Conservation (phyloP, 2,888 invertebrate species). For the Parnassius glacialis region DNA sequence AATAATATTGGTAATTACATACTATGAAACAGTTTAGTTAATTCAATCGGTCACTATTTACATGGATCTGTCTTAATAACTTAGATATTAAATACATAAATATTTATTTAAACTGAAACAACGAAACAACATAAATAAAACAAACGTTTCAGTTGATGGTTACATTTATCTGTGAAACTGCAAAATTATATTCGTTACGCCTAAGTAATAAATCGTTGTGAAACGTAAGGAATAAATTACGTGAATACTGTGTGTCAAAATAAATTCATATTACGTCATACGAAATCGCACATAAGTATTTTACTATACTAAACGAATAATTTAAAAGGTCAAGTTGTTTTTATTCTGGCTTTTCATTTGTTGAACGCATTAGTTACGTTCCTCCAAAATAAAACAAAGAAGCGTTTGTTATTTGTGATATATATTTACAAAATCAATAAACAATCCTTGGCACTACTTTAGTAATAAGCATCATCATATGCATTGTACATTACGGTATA, state of each 20-base stretch:
- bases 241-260: background rate
- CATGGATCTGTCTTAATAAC: conserved; percentile 13
- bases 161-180: conserved; percentile 11
- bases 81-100: conserved; percentile 25
- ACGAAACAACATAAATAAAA: conserved; percentile 25
- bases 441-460: conserved; percentile 69
- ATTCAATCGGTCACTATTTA: conserved; percentile 18
- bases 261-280: too few relatives aligned
- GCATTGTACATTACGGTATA: conserved; percentile 74
- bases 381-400: background rate
- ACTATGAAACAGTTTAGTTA: conserved; percentile 11
- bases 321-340: too few relatives aligned
- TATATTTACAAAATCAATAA: conserved; percentile 45
- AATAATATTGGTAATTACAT: background rate
- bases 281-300: too few relatives aligned
- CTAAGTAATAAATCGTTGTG: too few relatives aligned
- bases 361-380: background rate
- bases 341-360: too few relatives aligned
- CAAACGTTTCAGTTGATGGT: conserved; percentile 10
- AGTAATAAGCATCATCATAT: conserved; percentile 43
- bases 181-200: background rate
- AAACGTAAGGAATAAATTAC: background rate
- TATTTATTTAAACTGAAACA: conserved; percentile 23
- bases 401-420: conserved; percentile 26
- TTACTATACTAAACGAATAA: too few relatives aligned